Conservation (phyloP, 2,888 invertebrate genomes). For the Stenichneumon culpator region DNA sequence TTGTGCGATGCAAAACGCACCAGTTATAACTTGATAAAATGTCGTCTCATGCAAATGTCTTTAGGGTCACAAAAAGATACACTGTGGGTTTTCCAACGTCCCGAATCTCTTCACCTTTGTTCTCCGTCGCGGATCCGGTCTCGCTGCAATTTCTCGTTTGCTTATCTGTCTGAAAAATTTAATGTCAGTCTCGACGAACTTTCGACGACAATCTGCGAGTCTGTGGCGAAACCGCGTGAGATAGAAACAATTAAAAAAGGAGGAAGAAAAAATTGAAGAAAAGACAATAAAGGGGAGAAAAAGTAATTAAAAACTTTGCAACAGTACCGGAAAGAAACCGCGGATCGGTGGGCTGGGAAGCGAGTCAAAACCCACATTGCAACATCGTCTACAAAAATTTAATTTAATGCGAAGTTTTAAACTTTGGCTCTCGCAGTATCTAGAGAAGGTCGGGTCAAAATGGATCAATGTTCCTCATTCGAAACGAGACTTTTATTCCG, state of each 20-base stretch:
- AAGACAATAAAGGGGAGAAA: neutral
- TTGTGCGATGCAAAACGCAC: too few relatives aligned
- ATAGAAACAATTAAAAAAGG: neutral
- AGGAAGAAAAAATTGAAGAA: neutral
- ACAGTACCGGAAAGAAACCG: neutral
- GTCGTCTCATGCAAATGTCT: too few relatives aligned
- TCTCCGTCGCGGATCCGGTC: neutral
- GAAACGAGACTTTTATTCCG: neutral
- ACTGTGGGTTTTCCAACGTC: neutral
- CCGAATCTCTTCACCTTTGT: neutral
- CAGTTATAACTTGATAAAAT: too few relatives aligned
- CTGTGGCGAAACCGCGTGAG: neutral
- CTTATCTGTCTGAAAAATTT: neutral
- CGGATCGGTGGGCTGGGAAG: neutral
- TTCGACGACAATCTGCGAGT: neutral
- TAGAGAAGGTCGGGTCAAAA: neutral
- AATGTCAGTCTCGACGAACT: neutral
- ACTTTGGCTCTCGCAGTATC: neutral
- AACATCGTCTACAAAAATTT: neutral
- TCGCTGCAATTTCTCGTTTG: neutral
- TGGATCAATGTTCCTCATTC: neutral
- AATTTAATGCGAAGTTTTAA: neutral
- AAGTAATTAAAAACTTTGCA: slow-evolving; percentile 4
- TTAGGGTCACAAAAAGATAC: neutral
- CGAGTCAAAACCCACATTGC: neutral